Percentiles rank a stretch among this genome's conserved stretches.
phyloP scores from a whole-genome alignment of 2,113 vertebrate genomes.

The Anoplopoma fimbria region DNA sequence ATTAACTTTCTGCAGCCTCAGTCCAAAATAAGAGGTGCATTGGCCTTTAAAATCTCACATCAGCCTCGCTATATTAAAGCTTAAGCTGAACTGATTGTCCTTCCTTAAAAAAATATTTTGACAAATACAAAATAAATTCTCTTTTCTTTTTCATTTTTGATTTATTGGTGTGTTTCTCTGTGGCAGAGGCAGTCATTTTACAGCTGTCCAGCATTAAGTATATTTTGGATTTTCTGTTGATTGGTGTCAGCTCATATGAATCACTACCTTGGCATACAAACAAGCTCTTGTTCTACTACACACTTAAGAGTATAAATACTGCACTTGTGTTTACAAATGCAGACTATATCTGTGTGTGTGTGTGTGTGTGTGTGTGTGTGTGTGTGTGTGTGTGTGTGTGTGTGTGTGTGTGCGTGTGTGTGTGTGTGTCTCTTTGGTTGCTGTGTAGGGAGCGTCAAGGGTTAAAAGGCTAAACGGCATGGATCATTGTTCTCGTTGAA shows the following conservation, averaged over 20 bases:
- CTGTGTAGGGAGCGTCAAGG: slow-evolving; percentile 58
- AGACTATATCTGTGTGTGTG: slow-evolving; percentile 25
- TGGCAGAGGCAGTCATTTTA: background rate
- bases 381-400: slow-evolving; percentile 38
- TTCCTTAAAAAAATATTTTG: background rate
- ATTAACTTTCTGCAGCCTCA: background rate
- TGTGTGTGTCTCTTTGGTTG: slow-evolving; percentile 58
- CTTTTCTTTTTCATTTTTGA: background rate
- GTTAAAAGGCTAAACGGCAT: slow-evolving; percentile 86
- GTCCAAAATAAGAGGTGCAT: background rate
- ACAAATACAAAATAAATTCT: background rate
- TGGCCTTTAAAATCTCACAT: background rate
- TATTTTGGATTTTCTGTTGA: background rate
- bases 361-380: slow-evolving; percentile 35
- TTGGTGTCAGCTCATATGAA: background rate
- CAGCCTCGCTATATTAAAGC: background rate
- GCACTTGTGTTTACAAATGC: slow-evolving; percentile 13
- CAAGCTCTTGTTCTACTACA: background rate
- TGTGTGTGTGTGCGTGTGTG: slow-evolving; percentile 35
- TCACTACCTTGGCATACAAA: background rate
- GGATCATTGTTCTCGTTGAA: slow-evolving; percentile 84
- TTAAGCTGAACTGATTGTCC: background rate
- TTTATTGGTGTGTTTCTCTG: background rate
- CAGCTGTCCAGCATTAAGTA: background rate
- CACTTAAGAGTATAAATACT: background rate